Percentiles rank a stretch among this genome's conserved stretches.
These are phyloP conservation scores for Cerastis leucographa DNA, from an alignment of 2,888 invertebrate species.

Conservation along the genomic window DNA sequence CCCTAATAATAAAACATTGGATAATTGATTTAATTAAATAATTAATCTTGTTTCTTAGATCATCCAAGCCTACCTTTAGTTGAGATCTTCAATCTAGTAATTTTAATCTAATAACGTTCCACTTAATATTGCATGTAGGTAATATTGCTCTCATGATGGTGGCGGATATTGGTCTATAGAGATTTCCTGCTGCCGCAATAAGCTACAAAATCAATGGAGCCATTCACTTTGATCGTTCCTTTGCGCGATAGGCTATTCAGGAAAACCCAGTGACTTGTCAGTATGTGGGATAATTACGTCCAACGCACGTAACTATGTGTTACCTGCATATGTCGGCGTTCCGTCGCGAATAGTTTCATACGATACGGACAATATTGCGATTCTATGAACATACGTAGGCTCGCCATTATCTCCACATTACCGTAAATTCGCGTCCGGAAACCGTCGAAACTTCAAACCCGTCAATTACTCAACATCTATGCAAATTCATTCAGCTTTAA, in stretches of 20 bases:
- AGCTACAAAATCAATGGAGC: conserved; percentile 52
- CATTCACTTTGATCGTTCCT: conserved; percentile 50
- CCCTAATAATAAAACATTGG: not conserved
- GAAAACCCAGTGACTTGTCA: conserved; percentile 51
- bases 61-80: not conserved
- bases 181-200: conserved; percentile 39
- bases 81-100: not conserved
- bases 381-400: conserved; percentile 12
- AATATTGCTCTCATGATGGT: conserved; percentile 22
- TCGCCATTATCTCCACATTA: not conserved
- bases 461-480: conserved; percentile 19
- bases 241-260: conserved; percentile 49
- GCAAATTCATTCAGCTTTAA: conserved; percentile 41
- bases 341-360: conserved; percentile 55
- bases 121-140: conserved; percentile 9
- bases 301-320: conserved; percentile 41
- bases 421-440: not conserved
- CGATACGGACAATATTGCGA: conserved; percentile 20
- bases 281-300: conserved; percentile 52
- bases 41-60: not conserved
- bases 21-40: not conserved
- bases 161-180: conserved; percentile 27
- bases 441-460: conserved; percentile 6
- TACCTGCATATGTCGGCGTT: conserved; percentile 36
- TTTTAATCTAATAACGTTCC: conserved; percentile 26